These are phyloP conservation scores for Indicator maculatus DNA, from an alignment of 2,113 vertebrate genomes.

Conservation along the genomic window DNA sequence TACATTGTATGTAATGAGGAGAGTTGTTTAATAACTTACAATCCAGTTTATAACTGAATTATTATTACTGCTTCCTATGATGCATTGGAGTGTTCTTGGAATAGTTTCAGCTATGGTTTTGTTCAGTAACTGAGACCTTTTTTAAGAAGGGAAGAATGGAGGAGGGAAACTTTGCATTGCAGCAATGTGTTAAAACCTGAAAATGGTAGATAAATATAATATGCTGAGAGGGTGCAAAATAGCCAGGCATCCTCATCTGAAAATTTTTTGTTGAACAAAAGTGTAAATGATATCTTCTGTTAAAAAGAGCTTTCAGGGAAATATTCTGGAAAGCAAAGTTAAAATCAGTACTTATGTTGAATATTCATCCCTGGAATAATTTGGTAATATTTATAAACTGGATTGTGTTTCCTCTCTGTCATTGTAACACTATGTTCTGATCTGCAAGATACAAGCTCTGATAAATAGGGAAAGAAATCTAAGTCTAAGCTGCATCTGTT, in stretches of 20 bases:
- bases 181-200: neutral
- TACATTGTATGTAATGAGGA: neutral
- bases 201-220: neutral
- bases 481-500: constrained; percentile 42
- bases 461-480: constrained; percentile 51
- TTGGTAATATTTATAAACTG: constrained; percentile 46
- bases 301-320: neutral
- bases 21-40: neutral
- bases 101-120: neutral
- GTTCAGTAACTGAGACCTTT: neutral
- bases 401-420: constrained; percentile 46
- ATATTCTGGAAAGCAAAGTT: neutral
- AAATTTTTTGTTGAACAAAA: neutral
- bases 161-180: neutral
- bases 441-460: constrained; percentile 9
- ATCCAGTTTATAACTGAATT: neutral
- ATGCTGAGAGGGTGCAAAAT: neutral
- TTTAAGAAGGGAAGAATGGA: neutral
- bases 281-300: neutral
- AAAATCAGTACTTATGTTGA: neutral
- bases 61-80: neutral
- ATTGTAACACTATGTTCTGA: constrained; percentile 57
- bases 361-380: constrained; percentile 21
- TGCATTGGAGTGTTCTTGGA: neutral
- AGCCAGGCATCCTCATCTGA: neutral